Evolutionary conservation across 2,888 invertebrate genomes (phyloP).

Genomic region (Parnassius apollo): DNA sequence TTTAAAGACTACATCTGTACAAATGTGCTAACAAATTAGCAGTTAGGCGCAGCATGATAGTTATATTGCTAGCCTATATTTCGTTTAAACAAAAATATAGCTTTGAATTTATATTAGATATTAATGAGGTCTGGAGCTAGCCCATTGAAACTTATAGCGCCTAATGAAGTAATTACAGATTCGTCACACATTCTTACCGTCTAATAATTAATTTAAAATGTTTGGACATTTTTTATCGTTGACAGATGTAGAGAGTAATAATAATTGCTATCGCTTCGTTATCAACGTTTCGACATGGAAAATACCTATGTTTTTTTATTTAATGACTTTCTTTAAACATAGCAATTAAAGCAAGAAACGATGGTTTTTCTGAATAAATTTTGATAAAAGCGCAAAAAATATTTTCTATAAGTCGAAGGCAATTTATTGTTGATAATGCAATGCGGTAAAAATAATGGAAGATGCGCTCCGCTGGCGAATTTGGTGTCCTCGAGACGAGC

Average conservation of each 20-base stretch:
- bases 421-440: constrained; percentile 14
- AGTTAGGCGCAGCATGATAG: constrained; percentile 45
- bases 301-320: constrained; percentile 9
- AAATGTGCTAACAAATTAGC: constrained; percentile 40
- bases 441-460: constrained; percentile 42
- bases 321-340: neutral
- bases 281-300: constrained; percentile 33
- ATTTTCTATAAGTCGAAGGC: constrained; percentile 1
- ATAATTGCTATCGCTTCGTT: constrained; percentile 55
- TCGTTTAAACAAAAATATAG: constrained; percentile 51
- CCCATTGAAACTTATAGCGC: constrained; percentile 49
- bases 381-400: constrained; percentile 12
- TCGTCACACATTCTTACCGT: constrained; percentile 52
- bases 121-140: constrained; percentile 53
- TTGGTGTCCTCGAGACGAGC: constrained; percentile 65
- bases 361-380: neutral
- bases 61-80: constrained; percentile 47
- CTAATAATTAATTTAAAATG: constrained; percentile 52
- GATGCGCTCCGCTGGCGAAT: constrained; percentile 70
- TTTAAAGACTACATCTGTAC: constrained; percentile 5
- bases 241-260: constrained; percentile 50
- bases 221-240: constrained; percentile 48
- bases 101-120: constrained; percentile 67
- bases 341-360: neutral
- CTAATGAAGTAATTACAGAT: constrained; percentile 51